Percentiles rank a stretch among this genome's conserved stretches.
Evolutionary conservation across 2,888 invertebrate species (phyloP).

Genomic region (Rhamphomyia laevipes): DNA sequence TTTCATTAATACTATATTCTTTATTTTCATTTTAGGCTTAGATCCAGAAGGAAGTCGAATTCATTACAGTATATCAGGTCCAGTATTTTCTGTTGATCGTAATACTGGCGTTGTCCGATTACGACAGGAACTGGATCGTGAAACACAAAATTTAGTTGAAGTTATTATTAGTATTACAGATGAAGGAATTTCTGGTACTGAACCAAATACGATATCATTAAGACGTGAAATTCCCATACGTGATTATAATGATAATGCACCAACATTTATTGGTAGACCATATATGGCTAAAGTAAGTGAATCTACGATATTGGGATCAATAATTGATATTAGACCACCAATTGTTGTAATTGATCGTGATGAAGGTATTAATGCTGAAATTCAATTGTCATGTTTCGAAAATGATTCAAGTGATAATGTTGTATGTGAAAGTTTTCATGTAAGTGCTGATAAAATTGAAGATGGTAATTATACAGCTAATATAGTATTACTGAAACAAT

Average conservation of each 20-base stretch:
- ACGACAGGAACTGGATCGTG: constrained; percentile 57
- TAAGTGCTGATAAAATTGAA: constrained; percentile 50
- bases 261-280: constrained; percentile 59
- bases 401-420: constrained; percentile 44
- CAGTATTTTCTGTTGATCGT: constrained; percentile 67
- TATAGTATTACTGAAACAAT: constrained; percentile 49
- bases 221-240: constrained; percentile 62
- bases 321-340: constrained; percentile 44
- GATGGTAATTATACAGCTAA: constrained; percentile 60
- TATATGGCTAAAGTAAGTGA: constrained; percentile 62
- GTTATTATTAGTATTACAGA: constrained; percentile 75
- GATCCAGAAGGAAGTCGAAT: constrained; percentile 65
- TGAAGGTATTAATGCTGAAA: constrained; percentile 58
- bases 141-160: constrained; percentile 55
- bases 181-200: constrained; percentile 54
- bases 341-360: constrained; percentile 62
- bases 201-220: constrained; percentile 67
- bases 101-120: constrained; percentile 63
- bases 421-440: constrained; percentile 56
- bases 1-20: constrained; percentile 1
- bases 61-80: constrained; percentile 69
- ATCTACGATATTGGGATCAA: constrained; percentile 49
- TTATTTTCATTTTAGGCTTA: constrained; percentile 37
- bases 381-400: constrained; percentile 51
- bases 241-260: constrained; percentile 73